Evolutionary conservation across 2,113 vertebrate genomes (phyloP).

Genomic region (Oryzias melastigma): DNA sequence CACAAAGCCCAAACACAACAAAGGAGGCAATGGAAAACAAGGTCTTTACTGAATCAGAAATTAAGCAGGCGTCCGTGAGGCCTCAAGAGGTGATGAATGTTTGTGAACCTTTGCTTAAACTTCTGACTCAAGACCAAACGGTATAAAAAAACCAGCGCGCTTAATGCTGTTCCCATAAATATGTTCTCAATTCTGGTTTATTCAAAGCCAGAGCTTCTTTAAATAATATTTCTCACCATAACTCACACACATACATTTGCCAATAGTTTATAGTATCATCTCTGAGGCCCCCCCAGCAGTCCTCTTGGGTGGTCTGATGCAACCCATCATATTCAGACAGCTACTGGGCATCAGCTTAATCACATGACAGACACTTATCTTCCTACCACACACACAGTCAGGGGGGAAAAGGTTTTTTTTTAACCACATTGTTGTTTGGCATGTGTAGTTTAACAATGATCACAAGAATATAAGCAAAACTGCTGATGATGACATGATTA

Average conservation of each 20-base stretch:
- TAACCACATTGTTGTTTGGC: slow-evolving; percentile 36
- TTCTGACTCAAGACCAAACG: slow-evolving; percentile 4
- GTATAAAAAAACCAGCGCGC: slow-evolving; percentile 12
- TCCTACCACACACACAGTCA: slow-evolving; percentile 58
- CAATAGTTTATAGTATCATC: slow-evolving; percentile 64
- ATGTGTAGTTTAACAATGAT: slow-evolving; percentile 17
- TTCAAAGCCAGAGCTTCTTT: slow-evolving; percentile 35
- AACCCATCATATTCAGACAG: slow-evolving; percentile 69
- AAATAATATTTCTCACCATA: slow-evolving; percentile 25
- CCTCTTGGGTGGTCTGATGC: slow-evolving; percentile 72
- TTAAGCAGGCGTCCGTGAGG: neutral
- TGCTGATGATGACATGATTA: slow-evolving; percentile 7
- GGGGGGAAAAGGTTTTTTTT: slow-evolving; percentile 2
- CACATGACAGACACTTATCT: slow-evolving; percentile 60
- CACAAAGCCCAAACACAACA: slow-evolving; percentile 2
- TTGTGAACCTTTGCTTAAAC: slow-evolving; percentile 8
- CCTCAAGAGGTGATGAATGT: neutral
- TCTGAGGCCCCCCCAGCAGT: slow-evolving; percentile 70
- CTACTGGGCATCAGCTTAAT: slow-evolving; percentile 66
- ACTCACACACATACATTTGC: slow-evolving; percentile 47
- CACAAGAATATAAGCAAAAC: slow-evolving; percentile 14
- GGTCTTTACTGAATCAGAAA: neutral
- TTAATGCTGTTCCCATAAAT: slow-evolving; percentile 39
- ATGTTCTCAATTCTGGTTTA: slow-evolving; percentile 42
- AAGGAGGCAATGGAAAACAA: slow-evolving; percentile 3